Evolutionary conservation across 2,113 vertebrate genomes (phyloP), one percentile per base, ranked within the genome.

Genomic region (Zosterops japonicus): DNA sequence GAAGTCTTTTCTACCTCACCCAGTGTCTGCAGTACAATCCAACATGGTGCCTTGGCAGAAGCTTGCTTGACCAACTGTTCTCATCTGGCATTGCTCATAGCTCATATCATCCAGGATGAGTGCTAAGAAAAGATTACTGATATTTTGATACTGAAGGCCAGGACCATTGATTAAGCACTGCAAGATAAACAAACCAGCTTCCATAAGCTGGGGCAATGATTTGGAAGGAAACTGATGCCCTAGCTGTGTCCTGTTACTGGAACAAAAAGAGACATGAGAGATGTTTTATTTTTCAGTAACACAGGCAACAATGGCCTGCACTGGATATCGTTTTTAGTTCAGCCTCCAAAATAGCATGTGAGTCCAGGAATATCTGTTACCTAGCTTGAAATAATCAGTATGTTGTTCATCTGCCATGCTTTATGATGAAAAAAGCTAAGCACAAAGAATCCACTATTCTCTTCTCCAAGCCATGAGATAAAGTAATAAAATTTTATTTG

Each of bases 201-300:
- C 25, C 56, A 90, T 36, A 83, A 89, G 42, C 13, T 1, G 1
- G 36, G 10, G 21, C 59, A 70, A 4, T 61, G 12, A 20, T 87
- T 56, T 86, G 60, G 33, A 82, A 77, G 33, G 33, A 65, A 64
- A 65, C 8, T 36, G 28, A 41, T 77, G 15, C 14, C 46, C 52
- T 79, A 65, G 33, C 29, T n/a, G 5, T 82, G n/a, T 93, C 41
- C n/a, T 64, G 11, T 61, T 85, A 46, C 0, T 91, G 50, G 47
- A 91, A 83, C 11, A 55, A 69, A 88, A 78, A 56, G 41, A 89
- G 33, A 47, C 16, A 19, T 33, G 28, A 78, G 60, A 91, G 36
- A 39, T 9, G 23, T 63, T 82, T 80, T 93, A 52, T 87, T 86
- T 94, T 93, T 87, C 69, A 72, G 44, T 90, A 95, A 94, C 80